Base-by-base conservation (phyloP, 2,113 vertebrate genomes). In the Macaca fascicularis region DNA sequence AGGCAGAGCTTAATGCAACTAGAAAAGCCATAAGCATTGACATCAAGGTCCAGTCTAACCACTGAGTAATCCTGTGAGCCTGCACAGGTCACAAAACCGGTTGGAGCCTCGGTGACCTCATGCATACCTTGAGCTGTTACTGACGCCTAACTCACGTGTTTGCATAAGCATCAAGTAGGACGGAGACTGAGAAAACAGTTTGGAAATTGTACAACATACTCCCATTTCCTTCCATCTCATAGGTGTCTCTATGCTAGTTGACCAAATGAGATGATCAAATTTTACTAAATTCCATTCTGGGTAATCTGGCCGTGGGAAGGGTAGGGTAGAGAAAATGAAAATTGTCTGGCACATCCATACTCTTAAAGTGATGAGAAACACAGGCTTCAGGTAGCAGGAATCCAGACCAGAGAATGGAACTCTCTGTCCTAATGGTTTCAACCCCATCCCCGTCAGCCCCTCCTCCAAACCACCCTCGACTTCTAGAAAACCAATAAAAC, bases 21-120 rank as follows among this genome's bases (percentile, higher is more conserved):
- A 25, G 2, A 17, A 48, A 40, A 84, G 30, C 23, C 32, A 0
- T 0, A 4, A 35, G 11, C 23, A 3, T 0, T 30, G 25, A 64
- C 32, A n/a, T 4, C 25, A 1, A 64, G 83, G 35, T 27, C n/a
- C 1, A 7, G 22, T 20, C 23, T 67, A 72, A 70, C 12, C 38
- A 12, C 32, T 7, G 2, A 59, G 81, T 69, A 50, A 61, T 0
- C 3, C 0, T 1, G 55, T 23, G 89, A 52, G 13, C 22, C 40
- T 81, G 12, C 10, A 6, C 0, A 6, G 67, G 81, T 84, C 85
- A 8, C 57, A 45, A 43, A 30, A 35, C 59, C 1, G 0, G 27
- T 14, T 45, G 83, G 48, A 9, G 30, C 57, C 45, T 9, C 32
- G 3, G 45, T 2, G 30, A 32, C 70, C 59, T 22, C 23, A 2